Base-by-base conservation (phyloP, 2,888 invertebrate species). In the Syrphus vitripennis region DNA sequence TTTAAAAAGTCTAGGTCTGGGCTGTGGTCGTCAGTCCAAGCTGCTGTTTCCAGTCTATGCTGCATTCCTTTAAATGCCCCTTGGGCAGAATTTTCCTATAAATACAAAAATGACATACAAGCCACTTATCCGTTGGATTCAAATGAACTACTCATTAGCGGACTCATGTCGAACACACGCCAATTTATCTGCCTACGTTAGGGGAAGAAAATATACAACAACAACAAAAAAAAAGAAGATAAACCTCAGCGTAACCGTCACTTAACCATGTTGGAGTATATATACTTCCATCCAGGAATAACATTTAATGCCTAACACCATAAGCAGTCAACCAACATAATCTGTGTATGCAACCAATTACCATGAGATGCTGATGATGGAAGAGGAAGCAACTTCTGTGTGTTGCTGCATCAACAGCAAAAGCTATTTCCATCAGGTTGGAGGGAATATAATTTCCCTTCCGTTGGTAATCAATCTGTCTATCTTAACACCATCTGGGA, bases 141-240 rank as follows among this genome's bases (percentile, higher is more conserved):
- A 80, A 84, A 81, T 84, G 80, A 80, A 69, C 84, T 76, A 72
- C 81, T 84, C 84, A 84, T 84, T 84, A 84, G 84, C 69, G 84
- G 72, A 50, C 67, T 77, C 76, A 81, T 84, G 80, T 72, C 71
- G 75, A 76, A 76, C 83, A 80, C 80, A 80, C 75, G 83, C 79
- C 75, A 75, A 34, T 57, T 37, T 55, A 55, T n/a, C 50, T 9
- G 34, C 31, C 12, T 3, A 57, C 34, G 7, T 34, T 12, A 59
- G 7, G 0, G 14, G 21, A 37, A 14, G 34, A 37, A 16, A 57
- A 14, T 4, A 53, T 10, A 4, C n/a, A n/a, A n/a, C n/a, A 14
- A 31, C 0, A n/a, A 10, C 9, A 12, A 19, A 24, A 24, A 63
- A 63, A 42, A 45, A 4, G 24, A 40, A 61, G 40, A 65, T 45